Evolutionary conservation across 2,888 invertebrate species (phyloP), one percentile per base, ranked within the genome.

Genomic region (Alitta virens): DNA sequence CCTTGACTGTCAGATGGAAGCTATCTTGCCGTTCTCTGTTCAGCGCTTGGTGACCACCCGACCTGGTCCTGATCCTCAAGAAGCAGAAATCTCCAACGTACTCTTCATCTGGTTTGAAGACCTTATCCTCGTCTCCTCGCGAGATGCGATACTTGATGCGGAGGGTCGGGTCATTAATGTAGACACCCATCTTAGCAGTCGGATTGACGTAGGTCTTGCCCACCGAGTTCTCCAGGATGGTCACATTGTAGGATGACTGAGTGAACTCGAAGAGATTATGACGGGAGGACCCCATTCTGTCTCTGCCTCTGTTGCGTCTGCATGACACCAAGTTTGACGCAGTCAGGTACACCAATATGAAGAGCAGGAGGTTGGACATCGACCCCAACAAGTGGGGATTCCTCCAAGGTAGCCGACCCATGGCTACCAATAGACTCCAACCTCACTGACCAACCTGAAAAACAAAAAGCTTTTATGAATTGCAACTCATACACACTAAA

Each of bases 1-100:
- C 92, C 71, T 87, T 87, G 68, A 97, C 87, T 73, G 89, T 88
- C 46, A 96, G 85, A 57, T 87, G 85, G 84, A 94, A 96, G 64
- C 87, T 85, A 76, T 93, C 92, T 71, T 89, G 89, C 60, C 94
- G 88, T 83, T 98, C 98, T 66, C 98, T 88, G 84, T 98, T 98
- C 65, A 98, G 85, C 69, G 94, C 92, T 74, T 92, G 91, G 68
- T 90, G 88, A 78, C 89, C 88, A 50, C 91, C 91, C 64, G 94
- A 91, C 78, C 92, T 88, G 68, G 93, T 94, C 75, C 96, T 87
- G 65, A 98, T 88, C 60, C 90, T 86, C 60, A 97, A 86, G 83
- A 98, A 98, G 81, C 92, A 93, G 85, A 96, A 95, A 84, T 97
- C 94, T 43, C 97, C 97, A 59, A 97, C 90, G 65, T 88, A 85